Conservation (phyloP, 2,888 invertebrate species). For the Agonopterix alstromeriana region DNA sequence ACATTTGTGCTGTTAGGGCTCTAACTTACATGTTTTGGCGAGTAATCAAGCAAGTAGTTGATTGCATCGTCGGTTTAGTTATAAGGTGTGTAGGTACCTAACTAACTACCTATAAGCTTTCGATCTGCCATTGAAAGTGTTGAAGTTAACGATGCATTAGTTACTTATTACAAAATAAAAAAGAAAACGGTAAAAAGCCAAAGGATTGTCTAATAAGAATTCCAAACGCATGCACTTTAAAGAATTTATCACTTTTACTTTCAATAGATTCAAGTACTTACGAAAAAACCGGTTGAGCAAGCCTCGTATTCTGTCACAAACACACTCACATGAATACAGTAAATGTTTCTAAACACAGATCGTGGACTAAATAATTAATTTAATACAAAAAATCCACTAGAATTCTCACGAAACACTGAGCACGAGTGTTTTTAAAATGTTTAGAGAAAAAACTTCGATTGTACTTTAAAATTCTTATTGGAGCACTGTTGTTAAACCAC, state of each 20-base stretch:
- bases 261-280: slow-evolving; percentile 29
- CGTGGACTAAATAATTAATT: slow-evolving; percentile 23
- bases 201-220: no score
- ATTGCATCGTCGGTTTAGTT: no score
- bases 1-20: no score
- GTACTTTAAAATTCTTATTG: slow-evolving; percentile 2
- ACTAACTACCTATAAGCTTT: no score
- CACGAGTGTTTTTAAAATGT: slow-evolving; percentile 12
- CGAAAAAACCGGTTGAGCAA: slow-evolving; percentile 15
- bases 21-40: no score
- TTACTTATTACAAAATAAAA: no score
- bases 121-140: no score
- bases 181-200: no score
- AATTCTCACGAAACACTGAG: slow-evolving; percentile 26
- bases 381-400: slow-evolving; percentile 26
- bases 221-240: not conserved
- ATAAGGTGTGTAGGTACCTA: no score
- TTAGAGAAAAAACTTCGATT: slow-evolving; percentile 3
- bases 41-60: no score
- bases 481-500: not conserved
- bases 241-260: slow-evolving; percentile 38
- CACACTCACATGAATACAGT: slow-evolving; percentile 2
- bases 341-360: slow-evolving; percentile 23
- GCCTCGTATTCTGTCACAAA: not conserved
- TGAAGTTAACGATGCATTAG: no score